Conservation (phyloP, 2,888 invertebrate genomes). For the Pammene aurita region DNA sequence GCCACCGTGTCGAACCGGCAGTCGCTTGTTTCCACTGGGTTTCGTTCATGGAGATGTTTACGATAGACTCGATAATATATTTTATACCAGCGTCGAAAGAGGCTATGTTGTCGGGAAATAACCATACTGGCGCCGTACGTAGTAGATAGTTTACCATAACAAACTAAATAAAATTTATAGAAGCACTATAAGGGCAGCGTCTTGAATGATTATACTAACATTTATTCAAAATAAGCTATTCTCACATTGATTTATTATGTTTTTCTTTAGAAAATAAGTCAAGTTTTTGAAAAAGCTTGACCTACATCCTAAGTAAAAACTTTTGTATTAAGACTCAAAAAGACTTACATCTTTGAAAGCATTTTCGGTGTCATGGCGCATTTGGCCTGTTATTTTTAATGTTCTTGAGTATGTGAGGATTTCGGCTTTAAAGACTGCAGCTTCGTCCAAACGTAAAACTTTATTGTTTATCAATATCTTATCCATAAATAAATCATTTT, state of each 20-base stretch:
- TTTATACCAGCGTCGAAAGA: too few relatives aligned
- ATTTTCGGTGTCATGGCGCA: constrained; percentile 1
- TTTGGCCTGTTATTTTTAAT: neutral
- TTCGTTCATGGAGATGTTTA: too few relatives aligned
- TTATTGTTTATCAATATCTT: constrained; percentile 22
- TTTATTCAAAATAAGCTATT: neutral
- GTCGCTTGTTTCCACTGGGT: too few relatives aligned
- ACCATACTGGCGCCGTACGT: too few relatives aligned
- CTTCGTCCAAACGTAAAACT: neutral
- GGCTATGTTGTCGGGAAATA: too few relatives aligned
- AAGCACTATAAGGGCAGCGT: too few relatives aligned
- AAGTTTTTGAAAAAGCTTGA: neutral
- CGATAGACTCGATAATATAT: too few relatives aligned
- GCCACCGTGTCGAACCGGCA: too few relatives aligned
- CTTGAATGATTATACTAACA: neutral
- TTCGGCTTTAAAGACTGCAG: neutral
- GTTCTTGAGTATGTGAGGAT: neutral
- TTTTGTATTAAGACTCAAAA: neutral
- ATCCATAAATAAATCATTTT: neutral
- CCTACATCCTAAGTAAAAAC: neutral
- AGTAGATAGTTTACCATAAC: too few relatives aligned
- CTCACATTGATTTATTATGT: neutral
- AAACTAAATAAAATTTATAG: too few relatives aligned
- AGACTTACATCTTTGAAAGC: neutral
- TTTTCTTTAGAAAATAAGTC: neutral